Evolutionary conservation across 2,113 vertebrate genomes (phyloP).

Genomic region (Gobius niger): DNA sequence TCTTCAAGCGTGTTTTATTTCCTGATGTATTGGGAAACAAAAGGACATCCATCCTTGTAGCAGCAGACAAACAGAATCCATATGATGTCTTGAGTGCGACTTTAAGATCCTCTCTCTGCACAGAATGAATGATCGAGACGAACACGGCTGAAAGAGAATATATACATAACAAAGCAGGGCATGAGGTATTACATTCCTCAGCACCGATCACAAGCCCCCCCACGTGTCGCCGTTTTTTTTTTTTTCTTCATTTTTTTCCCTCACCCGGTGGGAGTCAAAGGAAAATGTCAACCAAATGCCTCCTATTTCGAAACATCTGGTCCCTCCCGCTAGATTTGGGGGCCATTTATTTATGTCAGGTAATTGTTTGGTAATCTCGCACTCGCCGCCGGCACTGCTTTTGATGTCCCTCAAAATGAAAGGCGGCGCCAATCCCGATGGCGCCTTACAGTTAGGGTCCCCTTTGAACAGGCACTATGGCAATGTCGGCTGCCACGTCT

Average conservation of each 20-base stretch:
- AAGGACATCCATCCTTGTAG: constrained; percentile 12
- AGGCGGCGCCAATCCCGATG: constrained; percentile 12
- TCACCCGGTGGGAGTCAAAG: constrained; percentile 30
- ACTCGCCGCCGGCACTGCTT: constrained; percentile 2
- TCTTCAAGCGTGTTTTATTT: no score
- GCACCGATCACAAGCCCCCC: constrained; percentile 23
- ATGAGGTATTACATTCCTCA: constrained; percentile 46
- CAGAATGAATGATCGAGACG: constrained; percentile 47
- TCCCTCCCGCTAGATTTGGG: constrained; percentile 26
- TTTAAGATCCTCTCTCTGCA: constrained; percentile 49
- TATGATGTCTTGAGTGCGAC: constrained; percentile 52
- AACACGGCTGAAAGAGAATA: constrained; percentile 51
- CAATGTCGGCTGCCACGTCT: constrained; percentile 8
- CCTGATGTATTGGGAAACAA: neutral
- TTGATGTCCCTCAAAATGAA: constrained; percentile 22
- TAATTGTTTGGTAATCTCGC: constrained; percentile 50
- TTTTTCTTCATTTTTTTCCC: neutral
- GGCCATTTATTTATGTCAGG: constrained; percentile 42
- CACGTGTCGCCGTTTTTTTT: neutral
- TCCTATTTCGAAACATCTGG: constrained; percentile 45
- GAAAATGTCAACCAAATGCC: constrained; percentile 58
- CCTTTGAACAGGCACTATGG: constrained; percentile 44
- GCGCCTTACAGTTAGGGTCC: constrained; percentile 14
- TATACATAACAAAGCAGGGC: constrained; percentile 56
- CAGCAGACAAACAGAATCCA: constrained; percentile 2